Evolutionary conservation across 2,888 invertebrate species (phyloP).

Genomic region (Leptinotarsa rubiginosa): DNA sequence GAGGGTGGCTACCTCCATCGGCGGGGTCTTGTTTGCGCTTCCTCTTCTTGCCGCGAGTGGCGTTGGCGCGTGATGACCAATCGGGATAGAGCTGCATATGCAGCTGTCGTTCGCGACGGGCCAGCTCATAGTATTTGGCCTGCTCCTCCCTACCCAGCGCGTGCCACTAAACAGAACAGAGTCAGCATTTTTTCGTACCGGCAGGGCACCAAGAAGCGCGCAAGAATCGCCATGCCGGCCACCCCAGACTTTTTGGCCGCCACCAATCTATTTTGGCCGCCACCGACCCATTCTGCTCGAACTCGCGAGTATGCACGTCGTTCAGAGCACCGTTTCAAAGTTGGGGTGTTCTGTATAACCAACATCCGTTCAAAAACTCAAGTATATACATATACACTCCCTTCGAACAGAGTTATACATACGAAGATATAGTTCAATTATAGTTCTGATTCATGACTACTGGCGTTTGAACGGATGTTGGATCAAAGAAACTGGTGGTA

Average conservation of each 20-base stretch:
- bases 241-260: constrained; percentile 42
- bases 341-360: constrained; percentile 43
- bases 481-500: constrained; percentile 10
- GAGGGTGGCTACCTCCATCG: constrained; percentile 90
- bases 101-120: constrained; percentile 98
- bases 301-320: constrained; percentile 51
- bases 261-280: constrained; percentile 44
- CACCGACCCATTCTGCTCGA: constrained; percentile 60
- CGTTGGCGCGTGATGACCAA: constrained; percentile 99
- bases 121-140: constrained; percentile 99
- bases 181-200: constrained; percentile 61
- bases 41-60: constrained; percentile 99
- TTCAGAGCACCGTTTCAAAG: constrained; percentile 47
- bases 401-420: not conserved
- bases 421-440: too few species aligned
- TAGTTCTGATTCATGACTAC: not conserved
- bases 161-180: constrained; percentile 88
- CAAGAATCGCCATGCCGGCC: constrained; percentile 53
- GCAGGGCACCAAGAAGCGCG: constrained; percentile 69
- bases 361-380: constrained; percentile 35
- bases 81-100: constrained; percentile 99
- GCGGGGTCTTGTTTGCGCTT: constrained; percentile 98
- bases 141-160: constrained; percentile 99
- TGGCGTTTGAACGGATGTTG: constrained; percentile 16
- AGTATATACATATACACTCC: too few species aligned